Evolutionary conservation across 2,888 invertebrate genomes (phyloP).

Genomic region (Hirtodrosophila cameraria): DNA sequence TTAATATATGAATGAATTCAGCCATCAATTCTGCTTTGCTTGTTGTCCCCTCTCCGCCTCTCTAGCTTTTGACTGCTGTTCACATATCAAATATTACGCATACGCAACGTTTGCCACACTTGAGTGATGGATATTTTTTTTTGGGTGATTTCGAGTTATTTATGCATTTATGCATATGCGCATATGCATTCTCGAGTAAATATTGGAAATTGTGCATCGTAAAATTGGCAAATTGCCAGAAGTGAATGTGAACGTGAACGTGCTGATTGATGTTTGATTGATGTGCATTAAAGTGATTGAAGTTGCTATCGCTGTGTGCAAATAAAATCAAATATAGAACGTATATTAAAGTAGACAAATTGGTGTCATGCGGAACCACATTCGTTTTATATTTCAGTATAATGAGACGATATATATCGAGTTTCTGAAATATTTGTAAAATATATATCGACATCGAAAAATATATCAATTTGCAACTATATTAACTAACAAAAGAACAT

Average conservation of each 20-base stretch:
- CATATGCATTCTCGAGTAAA: conserved; percentile 41
- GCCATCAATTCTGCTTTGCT: neutral
- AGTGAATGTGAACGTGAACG: neutral
- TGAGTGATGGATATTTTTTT: conserved; percentile 19
- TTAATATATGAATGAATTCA: conserved; percentile 1
- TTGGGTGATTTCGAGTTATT: conserved; percentile 44
- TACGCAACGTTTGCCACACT: conserved; percentile 37
- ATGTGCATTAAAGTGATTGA: conserved; percentile 56
- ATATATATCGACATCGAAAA: too few species aligned
- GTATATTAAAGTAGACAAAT: too few species aligned
- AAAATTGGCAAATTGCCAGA: conserved; percentile 42
- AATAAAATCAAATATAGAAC: conserved; percentile 31
- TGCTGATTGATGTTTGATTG: conserved; percentile 53
- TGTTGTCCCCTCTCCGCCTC: too few species aligned
- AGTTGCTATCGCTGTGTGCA: conserved; percentile 26
- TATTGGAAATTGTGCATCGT: conserved; percentile 51
- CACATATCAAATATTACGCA: conserved; percentile 45
- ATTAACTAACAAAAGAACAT: too few species aligned
- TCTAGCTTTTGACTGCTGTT: conserved; percentile 25
- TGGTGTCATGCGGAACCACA: too few species aligned
- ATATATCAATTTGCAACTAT: too few species aligned
- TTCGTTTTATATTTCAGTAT: too few species aligned
- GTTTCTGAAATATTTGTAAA: too few species aligned
- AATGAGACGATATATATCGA: too few species aligned
- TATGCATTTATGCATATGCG: conserved; percentile 23